Conservation (phyloP, 2,888 invertebrate genomes). For the Stenchaetothrips biformis region DNA sequence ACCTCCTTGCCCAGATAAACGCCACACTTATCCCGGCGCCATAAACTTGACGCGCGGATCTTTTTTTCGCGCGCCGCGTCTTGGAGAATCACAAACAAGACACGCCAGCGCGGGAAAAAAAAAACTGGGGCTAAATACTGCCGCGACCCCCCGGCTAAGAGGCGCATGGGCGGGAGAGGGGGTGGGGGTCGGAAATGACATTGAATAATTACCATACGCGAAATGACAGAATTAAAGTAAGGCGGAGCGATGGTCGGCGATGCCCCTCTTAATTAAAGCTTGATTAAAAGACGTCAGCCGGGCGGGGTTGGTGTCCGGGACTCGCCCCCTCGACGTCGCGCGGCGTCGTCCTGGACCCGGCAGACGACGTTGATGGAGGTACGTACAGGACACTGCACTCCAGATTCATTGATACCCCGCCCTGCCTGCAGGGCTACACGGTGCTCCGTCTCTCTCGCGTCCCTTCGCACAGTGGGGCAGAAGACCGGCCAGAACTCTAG, state of each 20-base stretch:
- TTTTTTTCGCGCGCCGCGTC: too few relatives aligned
- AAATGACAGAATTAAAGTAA: constrained; percentile 21
- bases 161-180: not conserved
- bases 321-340: constrained; percentile 2
- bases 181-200: constrained; percentile 11
- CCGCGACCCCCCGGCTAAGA: not conserved
- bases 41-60: too few relatives aligned
- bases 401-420: constrained; percentile 17
- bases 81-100: too few relatives aligned
- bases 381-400: not conserved
- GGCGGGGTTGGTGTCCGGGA: not conserved
- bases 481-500: too few relatives aligned
- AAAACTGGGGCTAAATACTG: not conserved
- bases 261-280: constrained; percentile 21
- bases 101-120: not conserved
- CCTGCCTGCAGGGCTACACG: not conserved
- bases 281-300: constrained; percentile 8
- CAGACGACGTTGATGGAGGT: constrained; percentile 1
- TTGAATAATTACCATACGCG: constrained; percentile 23
- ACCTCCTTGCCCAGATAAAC: not conserved
- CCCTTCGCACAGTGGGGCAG: too few relatives aligned
- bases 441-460: too few relatives aligned
- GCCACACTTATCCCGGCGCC: not conserved
- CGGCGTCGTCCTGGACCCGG: not conserved
- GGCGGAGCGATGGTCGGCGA: constrained; percentile 1